A percentile compares a stretch with the other conserved stretches of the same genome.
These are phyloP conservation scores for Drosophila saltans DNA, from an alignment of 1,140 invertebrate species.

Conservation along the genomic window DNA sequence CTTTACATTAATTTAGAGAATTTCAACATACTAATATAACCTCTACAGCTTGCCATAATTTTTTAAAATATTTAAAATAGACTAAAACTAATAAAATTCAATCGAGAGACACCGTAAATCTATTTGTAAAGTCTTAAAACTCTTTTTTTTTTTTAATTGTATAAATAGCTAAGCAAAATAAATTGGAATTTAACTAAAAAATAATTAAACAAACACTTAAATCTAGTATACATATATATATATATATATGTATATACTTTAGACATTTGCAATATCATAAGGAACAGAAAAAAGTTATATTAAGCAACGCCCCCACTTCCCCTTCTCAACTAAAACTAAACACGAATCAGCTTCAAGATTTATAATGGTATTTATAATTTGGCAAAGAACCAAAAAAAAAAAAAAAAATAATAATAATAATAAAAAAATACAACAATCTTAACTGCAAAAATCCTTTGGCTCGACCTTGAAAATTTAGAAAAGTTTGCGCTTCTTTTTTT, in stretches of 20 bases:
- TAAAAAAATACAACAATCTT: conserved; percentile 43
- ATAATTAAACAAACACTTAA: background rate
- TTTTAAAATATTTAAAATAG: too few species aligned
- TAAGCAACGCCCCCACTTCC: conserved; percentile 14
- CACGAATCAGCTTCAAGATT: conserved; percentile 39
- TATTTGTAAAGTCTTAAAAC: too few species aligned
- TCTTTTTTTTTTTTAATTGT: too few species aligned
- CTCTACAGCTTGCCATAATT: too few species aligned
- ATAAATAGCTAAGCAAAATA: background rate
- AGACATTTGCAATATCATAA: conserved; percentile 20
- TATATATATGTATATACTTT: background rate
- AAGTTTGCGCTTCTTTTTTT: conserved; percentile 50
- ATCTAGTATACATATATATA: background rate
- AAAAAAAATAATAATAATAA: background rate
- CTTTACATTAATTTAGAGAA: too few species aligned
- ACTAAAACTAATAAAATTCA: too few species aligned
- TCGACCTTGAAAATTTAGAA: conserved; percentile 62
- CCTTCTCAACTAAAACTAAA: conserved; percentile 43
- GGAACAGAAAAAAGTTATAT: conserved; percentile 40
- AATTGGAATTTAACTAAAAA: background rate
- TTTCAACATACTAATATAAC: too few species aligned
- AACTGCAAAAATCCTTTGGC: conserved; percentile 72
- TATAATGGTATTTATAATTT: conserved; percentile 70
- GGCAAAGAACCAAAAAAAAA: conserved; percentile 46
- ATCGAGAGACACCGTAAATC: too few species aligned